Base-by-base conservation (phyloP, 2,888 invertebrate species). In the Drosophila kanekoi region DNA sequence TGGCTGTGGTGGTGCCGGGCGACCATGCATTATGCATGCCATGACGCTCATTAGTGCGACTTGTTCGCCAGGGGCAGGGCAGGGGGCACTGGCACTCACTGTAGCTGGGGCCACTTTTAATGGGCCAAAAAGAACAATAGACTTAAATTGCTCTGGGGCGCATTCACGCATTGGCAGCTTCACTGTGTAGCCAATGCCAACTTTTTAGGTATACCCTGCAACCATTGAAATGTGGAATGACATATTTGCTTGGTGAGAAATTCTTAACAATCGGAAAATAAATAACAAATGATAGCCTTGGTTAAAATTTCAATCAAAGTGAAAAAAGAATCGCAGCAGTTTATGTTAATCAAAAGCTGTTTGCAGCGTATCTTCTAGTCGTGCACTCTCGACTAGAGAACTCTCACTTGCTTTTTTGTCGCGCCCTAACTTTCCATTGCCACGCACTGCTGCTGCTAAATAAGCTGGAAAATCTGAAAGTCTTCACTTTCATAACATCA, bases 11-110 rank as follows among this genome's bases (percentile, higher is more conserved):
- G 45, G 5, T 18, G 38, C 16, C 33, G 45, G 53, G 53, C 59
- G 14, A 23, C 51, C 60, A 74, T 83, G 82, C 79, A 87, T 83
- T 84, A 83, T 83, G 83, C 85, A 87, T 87, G 79, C 87, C 79
- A 74, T 81, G 82, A 74, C 74, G 79, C 87, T 83, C 87, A 83
- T 83, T 83, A 83, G 85, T 73, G 83, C 47, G 68, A 28, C 73
- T 77, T 77, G 77, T 77, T 56, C 53, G 28, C 38, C 59, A 59
- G 8, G 51, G 51, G 32, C 37, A 41, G 32, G 32, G 23, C 2
- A 2, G 43, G 37, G 49, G 38, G 23, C 23, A 33, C 18, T 2
- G 38, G 23, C 23, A 33, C 18, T 2, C 32, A 11, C 32, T 41
- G n/a, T 20, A 5, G 33, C 14, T 23, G 63, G 47, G 54, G 70